A percentile compares a stretch with the other conserved stretches of the same genome.
Conservation (phyloP, 2,113 vertebrate genomes). For the Patagioenas fasciata region DNA sequence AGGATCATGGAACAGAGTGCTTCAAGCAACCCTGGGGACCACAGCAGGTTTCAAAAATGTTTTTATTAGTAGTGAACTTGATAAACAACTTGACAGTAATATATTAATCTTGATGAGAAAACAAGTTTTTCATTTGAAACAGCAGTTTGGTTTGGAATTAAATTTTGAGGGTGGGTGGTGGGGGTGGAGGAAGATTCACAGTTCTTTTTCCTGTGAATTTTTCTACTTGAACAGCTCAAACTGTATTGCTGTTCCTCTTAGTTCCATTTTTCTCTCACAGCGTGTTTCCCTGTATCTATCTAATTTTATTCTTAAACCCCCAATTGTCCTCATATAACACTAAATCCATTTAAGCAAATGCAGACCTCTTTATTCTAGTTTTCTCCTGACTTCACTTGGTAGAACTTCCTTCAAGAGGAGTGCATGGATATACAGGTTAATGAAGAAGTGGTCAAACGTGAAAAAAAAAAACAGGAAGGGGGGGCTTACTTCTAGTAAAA, state of each 20-base stretch:
- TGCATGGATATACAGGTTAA: not conserved
- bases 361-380: not conserved
- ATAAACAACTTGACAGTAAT: conserved; percentile 38
- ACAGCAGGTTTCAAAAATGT: conserved; percentile 25
- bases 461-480: not conserved
- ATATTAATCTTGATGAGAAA: conserved; percentile 32
- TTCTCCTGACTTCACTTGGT: not conserved
- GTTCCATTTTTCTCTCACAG: not conserved
- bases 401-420: not conserved
- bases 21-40: conserved; percentile 19
- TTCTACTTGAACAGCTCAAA: not conserved
- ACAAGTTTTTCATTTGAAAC: conserved; percentile 19
- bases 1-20: conserved; percentile 35
- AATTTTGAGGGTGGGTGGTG: not conserved
- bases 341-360: not conserved
- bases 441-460: fast-evolving
- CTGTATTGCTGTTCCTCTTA: fast-evolving
- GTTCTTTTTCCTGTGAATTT: not conserved
- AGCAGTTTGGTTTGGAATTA: not conserved
- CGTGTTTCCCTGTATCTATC: not conserved
- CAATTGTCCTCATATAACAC: not conserved
- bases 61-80: conserved; percentile 43
- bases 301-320: not conserved
- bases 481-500: not conserved
- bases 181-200: not conserved